A percentile compares a stretch with the other conserved stretches of the same genome.
These are phyloP conservation scores for Catharus minimus DNA, from an alignment of 2,113 vertebrate species.

Conservation along the genomic window DNA sequence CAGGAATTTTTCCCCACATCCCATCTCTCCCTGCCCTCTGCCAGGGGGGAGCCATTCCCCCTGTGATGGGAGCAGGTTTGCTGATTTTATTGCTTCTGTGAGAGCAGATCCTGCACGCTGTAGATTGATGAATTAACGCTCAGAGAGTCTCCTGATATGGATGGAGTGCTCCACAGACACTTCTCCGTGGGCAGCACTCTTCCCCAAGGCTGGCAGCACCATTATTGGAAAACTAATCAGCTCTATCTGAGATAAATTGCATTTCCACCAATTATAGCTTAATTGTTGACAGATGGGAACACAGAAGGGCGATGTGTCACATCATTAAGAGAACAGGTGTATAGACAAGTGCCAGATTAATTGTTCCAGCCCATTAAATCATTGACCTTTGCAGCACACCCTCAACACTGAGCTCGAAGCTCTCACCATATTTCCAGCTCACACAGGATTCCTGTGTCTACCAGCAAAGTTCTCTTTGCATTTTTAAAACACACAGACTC, in stretches of 20 bases:
- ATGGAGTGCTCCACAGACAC: background rate
- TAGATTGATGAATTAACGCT: background rate
- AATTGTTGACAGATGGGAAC: conserved; percentile 68
- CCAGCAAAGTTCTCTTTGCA: background rate
- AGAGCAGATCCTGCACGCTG: background rate
- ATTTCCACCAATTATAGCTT: conserved; percentile 59
- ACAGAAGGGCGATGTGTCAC: conserved; percentile 59
- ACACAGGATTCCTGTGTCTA: background rate
- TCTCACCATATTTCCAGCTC: background rate
- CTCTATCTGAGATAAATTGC: conserved; percentile 52
- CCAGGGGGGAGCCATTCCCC: background rate
- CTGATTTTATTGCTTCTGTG: fast-evolving
- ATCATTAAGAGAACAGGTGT: conserved; percentile 63
- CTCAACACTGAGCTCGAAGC: background rate
- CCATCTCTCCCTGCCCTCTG: background rate
- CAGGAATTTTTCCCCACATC: background rate
- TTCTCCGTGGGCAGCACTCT: conserved; percentile 20
- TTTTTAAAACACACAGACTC: background rate
- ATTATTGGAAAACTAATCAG: conserved; percentile 45
- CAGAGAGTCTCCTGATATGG: background rate
- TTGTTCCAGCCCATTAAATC: conserved; percentile 64
- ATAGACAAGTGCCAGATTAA: conserved; percentile 65
- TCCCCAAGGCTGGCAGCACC: background rate
- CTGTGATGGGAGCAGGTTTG: background rate
- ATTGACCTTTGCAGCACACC: conserved; percentile 48